phyloP scores from a whole-genome alignment of 1,140 invertebrate genomes.

The Diabrotica undecimpunctata region DNA sequence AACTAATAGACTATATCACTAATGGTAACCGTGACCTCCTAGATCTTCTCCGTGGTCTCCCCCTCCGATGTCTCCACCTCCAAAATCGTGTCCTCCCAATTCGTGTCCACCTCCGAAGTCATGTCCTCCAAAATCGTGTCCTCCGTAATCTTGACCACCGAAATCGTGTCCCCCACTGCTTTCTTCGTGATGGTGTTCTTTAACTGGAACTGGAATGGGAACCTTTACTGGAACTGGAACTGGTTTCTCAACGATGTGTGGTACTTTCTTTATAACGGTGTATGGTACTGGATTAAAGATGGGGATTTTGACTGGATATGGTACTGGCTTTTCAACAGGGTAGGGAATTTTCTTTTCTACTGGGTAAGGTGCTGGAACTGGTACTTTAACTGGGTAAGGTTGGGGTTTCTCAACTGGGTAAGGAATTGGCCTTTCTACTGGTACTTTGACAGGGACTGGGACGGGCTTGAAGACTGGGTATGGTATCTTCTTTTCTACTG shows the following conservation, averaged over 20 bases:
- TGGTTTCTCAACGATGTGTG: conserved; percentile 53
- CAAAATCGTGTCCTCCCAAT: conserved; percentile 33
- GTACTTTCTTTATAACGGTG: conserved; percentile 65
- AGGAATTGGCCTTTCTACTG: conserved; percentile 58
- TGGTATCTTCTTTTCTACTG: conserved; percentile 48
- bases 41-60: conserved; percentile 14
- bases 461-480: conserved; percentile 52
- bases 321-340: conserved; percentile 62
- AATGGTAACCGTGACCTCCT: conserved; percentile 42
- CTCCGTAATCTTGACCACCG: conserved; percentile 23
- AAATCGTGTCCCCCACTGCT: conserved; percentile 28
- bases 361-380: conserved; percentile 54
- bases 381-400: conserved; percentile 59
- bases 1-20: conserved; percentile 38
- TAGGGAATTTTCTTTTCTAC: conserved; percentile 56
- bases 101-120: conserved; percentile 23
- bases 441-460: conserved; percentile 50
- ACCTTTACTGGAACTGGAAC: conserved; percentile 64
- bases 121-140: conserved; percentile 38
- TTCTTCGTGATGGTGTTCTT: conserved; percentile 46
- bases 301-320: conserved; percentile 61
- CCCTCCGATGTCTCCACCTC: conserved; percentile 22
- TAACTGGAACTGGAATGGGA: conserved; percentile 56
- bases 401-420: conserved; percentile 60
- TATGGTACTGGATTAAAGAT: conserved; percentile 61